Percentiles rank a stretch among this genome's conserved stretches.
Conservation (phyloP, 1,140 invertebrate genomes). For the Drosophila nikananu region DNA sequence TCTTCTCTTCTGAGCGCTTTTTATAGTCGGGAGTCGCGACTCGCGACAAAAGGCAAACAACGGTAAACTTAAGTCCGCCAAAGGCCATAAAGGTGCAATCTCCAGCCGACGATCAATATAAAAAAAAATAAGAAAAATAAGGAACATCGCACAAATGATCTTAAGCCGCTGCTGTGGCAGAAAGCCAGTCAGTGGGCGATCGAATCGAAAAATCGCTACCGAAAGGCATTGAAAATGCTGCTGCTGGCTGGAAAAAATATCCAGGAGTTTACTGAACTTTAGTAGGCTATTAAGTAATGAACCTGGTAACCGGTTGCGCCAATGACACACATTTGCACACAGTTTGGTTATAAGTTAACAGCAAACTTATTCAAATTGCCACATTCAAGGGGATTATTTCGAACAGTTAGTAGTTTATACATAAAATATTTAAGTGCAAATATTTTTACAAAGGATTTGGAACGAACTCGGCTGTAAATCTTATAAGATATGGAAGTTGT, state of each 20-base stretch:
- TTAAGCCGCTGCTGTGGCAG: conserved; percentile 30
- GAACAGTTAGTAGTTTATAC: not conserved
- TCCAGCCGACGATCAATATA: conserved; percentile 49
- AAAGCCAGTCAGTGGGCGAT: conserved; percentile 48
- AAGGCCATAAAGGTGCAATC: conserved; percentile 48
- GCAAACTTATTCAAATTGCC: conserved; percentile 16
- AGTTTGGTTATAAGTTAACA: conserved; percentile 5
- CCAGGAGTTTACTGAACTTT: conserved; percentile 37
- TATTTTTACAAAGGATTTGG: not conserved
- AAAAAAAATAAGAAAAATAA: conserved; percentile 15
- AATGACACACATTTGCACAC: conserved; percentile 37
- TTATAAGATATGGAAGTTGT: not conserved
- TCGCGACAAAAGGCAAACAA: conserved; percentile 43
- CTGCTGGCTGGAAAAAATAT: conserved; percentile 9
- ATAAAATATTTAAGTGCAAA: conserved; percentile 12
- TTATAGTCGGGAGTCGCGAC: conserved; percentile 26
- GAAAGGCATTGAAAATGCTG: conserved; percentile 44
- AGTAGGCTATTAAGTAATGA: conserved; percentile 46
- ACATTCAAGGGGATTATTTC: conserved; percentile 17
- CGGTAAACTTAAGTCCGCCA: conserved; percentile 50
- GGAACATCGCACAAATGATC: conserved; percentile 41
- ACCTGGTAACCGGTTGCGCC: conserved; percentile 34
- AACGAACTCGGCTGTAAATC: not conserved
- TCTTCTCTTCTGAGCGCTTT: conserved; percentile 27
- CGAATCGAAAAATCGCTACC: conserved; percentile 32